A percentile compares a stretch with the other conserved stretches of the same genome.
Evolutionary conservation across 2,797 vertebrate species (phyloP).

Genomic region (Crax fasciolata): DNA sequence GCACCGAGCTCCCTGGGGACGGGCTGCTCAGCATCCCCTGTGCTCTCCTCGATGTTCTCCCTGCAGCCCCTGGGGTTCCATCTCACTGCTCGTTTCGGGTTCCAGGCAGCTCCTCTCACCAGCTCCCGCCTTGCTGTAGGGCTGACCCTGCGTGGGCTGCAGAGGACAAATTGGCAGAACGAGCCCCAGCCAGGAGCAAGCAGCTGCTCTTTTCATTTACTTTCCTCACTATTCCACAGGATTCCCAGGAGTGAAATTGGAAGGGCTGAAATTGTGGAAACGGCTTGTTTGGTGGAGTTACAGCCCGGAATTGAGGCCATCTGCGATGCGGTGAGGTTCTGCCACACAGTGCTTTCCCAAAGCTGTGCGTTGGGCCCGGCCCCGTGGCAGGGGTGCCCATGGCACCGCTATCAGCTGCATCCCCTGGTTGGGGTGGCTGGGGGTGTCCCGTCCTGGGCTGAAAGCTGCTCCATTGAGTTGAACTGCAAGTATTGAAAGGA

Average conservation of each 20-base stretch:
- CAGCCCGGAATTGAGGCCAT: background rate
- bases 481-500: background rate
- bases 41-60: background rate
- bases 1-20: background rate
- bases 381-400: fast-evolving
- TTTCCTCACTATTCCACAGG: background rate
- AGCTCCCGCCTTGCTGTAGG: fast-evolving
- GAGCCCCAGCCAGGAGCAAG: fast-evolving
- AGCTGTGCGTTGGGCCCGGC: background rate
- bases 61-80: background rate
- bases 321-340: fast-evolving
- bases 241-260: background rate
- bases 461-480: background rate
- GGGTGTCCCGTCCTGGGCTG: too few relatives aligned
- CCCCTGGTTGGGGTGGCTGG: too few relatives aligned
- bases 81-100: background rate
- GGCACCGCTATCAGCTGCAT: too few relatives aligned
- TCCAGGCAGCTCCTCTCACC: too few relatives aligned
- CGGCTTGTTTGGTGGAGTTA: background rate
- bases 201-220: background rate
- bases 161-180: background rate
- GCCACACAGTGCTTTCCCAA: background rate
- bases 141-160: background rate
- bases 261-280: background rate
- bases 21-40: background rate